These are phyloP conservation scores for Zeuzera pyrina DNA, from an alignment of 2,888 invertebrate species.

Conservation along the genomic window DNA sequence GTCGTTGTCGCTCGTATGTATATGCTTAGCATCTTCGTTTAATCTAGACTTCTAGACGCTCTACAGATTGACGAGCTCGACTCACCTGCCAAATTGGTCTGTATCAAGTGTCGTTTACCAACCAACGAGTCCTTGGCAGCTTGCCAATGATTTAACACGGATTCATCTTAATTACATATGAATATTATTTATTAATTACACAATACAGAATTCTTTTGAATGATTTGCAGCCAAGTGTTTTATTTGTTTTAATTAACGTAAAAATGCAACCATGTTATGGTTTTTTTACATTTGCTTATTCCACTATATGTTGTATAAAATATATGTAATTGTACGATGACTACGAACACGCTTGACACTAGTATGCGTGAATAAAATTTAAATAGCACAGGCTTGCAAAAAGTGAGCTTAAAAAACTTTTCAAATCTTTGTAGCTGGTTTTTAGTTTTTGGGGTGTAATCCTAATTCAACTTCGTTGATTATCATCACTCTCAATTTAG, in stretches of 20 bases:
- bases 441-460: not conserved
- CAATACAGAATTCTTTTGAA: no score
- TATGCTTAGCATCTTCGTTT: conserved; percentile 17
- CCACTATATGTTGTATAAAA: no score
- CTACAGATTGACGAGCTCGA: conserved; percentile 23
- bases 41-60: conserved; percentile 19
- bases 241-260: no score
- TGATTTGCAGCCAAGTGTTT: no score
- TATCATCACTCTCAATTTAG: not conserved
- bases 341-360: not conserved
- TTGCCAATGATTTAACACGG: conserved; percentile 22
- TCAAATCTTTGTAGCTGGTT: not conserved
- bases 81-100: conserved; percentile 34
- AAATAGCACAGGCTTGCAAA: not conserved
- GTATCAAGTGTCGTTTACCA: conserved; percentile 36
- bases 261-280: no score
- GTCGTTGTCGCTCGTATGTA: conserved; percentile 21
- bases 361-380: not conserved
- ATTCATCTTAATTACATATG: no score
- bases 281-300: no score
- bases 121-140: conserved; percentile 27
- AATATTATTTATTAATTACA: no score
- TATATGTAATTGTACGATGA: no score
- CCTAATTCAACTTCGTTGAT: not conserved
- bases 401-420: not conserved